These are phyloP conservation scores for Labeo catla DNA, from an alignment of 2,113 vertebrate genomes.

Conservation along the genomic window DNA sequence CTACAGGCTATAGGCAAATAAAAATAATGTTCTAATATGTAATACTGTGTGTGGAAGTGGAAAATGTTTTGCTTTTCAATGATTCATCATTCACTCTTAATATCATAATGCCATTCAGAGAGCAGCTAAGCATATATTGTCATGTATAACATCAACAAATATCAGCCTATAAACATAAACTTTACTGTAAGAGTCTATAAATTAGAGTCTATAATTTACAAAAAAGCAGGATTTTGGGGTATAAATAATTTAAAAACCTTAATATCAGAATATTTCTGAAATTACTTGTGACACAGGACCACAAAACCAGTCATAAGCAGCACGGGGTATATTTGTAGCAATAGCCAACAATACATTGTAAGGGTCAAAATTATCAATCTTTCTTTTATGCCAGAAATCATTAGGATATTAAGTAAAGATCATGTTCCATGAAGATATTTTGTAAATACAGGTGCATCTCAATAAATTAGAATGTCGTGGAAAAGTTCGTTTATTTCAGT, in stretches of 20 bases:
- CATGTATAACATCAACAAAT: neutral
- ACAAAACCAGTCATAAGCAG: too few species aligned
- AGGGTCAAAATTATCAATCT: too few species aligned
- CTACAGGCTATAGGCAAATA: neutral
- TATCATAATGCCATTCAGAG: neutral
- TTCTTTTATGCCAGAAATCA: too few species aligned
- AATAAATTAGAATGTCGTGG: too few species aligned
- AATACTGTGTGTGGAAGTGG: neutral
- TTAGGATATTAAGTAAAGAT: too few species aligned
- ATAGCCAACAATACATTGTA: too few species aligned
- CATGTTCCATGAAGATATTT: too few species aligned
- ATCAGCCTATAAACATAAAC: neutral
- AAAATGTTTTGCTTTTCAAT: neutral
- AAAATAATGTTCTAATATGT: neutral
- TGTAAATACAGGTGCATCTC: too few species aligned
- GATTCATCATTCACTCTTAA: neutral
- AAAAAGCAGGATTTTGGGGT: neutral
- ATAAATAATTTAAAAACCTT: neutral
- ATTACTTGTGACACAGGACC: neutral
- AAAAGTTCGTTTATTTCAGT: too few species aligned
- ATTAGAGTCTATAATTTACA: neutral
- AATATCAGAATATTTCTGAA: neutral
- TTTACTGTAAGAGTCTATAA: neutral
- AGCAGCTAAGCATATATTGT: neutral
- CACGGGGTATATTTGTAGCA: too few species aligned